These are phyloP conservation scores for Circaetus gallicus DNA, from an alignment of 2,113 vertebrate species.

Conservation along the genomic window DNA sequence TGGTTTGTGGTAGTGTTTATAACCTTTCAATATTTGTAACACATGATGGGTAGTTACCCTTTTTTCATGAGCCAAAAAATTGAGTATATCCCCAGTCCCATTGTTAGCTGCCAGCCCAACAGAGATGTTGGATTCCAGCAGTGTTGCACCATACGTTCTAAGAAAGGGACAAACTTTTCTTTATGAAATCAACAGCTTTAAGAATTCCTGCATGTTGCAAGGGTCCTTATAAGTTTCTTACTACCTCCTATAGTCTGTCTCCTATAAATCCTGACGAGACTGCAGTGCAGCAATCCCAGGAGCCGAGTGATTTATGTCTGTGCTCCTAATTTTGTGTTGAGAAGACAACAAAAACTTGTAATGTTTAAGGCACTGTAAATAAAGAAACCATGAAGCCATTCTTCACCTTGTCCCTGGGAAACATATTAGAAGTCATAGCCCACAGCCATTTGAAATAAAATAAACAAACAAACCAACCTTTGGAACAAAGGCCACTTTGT, in stretches of 20 bases:
- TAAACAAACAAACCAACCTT: constrained; percentile 16
- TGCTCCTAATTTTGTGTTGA: constrained; percentile 6
- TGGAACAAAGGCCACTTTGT: constrained; percentile 32
- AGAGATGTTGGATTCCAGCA: neutral
- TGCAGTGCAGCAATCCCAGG: neutral
- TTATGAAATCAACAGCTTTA: neutral
- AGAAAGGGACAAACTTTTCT: neutral
- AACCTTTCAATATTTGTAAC: constrained; percentile 47
- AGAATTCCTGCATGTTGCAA: neutral
- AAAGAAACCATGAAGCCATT: constrained; percentile 32
- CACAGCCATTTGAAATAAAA: constrained; percentile 42
- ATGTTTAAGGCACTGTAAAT: constrained; percentile 15
- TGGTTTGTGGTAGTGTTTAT: neutral
- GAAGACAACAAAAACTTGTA: constrained; percentile 20
- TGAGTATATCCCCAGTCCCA: neutral
- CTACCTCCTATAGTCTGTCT: constrained; percentile 3
- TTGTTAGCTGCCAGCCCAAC: neutral
- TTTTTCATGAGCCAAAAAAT: constrained; percentile 20
- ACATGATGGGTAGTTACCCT: constrained; percentile 9
- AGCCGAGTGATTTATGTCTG: constrained; percentile 33
- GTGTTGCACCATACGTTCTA: neutral
- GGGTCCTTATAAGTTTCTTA: constrained; percentile 11
- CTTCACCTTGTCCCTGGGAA: constrained; percentile 52
- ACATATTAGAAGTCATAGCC: constrained; percentile 16
- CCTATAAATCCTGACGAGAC: neutral